Percentiles rank a stretch among this genome's conserved stretches.
phyloP scores from a whole-genome alignment of 1,140 invertebrate genomes.

The Dolichoris vasculosae region DNA sequence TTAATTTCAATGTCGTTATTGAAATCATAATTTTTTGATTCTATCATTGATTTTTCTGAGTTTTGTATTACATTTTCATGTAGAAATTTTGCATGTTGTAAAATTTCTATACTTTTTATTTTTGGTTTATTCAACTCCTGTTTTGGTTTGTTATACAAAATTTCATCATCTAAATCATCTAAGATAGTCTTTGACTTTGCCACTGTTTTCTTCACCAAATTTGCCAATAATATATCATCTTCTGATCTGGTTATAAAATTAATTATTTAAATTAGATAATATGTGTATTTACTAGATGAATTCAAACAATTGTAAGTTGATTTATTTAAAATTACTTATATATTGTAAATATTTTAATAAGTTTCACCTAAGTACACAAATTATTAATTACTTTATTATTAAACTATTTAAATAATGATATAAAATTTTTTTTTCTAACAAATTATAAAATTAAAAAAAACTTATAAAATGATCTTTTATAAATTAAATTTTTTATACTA shows the following conservation, averaged over 20 bases:
- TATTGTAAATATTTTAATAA: too few species aligned
- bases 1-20: slow-evolving; percentile 58
- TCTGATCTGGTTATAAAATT: slow-evolving; percentile 25
- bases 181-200: slow-evolving; percentile 20
- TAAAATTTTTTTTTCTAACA: too few species aligned
- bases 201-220: slow-evolving; percentile 8
- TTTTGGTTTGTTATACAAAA: slow-evolving; percentile 31
- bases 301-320: too few species aligned
- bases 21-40: slow-evolving; percentile 46
- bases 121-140: neutral
- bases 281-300: too few species aligned
- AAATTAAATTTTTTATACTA: neutral
- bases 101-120: slow-evolving; percentile 4
- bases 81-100: neutral
- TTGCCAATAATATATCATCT: slow-evolving; percentile 37
- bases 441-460: too few species aligned
- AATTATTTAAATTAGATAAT: neutral
- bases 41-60: slow-evolving; percentile 20
- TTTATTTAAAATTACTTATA: too few species aligned
- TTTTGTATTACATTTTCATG: neutral
- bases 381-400: too few species aligned
- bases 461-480: too few species aligned
- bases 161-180: slow-evolving; percentile 34
- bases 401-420: too few species aligned
- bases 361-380: too few species aligned